These are phyloP conservation scores for Megathymus violae DNA, from an alignment of 1,140 invertebrate species.

Conservation along the genomic window DNA sequence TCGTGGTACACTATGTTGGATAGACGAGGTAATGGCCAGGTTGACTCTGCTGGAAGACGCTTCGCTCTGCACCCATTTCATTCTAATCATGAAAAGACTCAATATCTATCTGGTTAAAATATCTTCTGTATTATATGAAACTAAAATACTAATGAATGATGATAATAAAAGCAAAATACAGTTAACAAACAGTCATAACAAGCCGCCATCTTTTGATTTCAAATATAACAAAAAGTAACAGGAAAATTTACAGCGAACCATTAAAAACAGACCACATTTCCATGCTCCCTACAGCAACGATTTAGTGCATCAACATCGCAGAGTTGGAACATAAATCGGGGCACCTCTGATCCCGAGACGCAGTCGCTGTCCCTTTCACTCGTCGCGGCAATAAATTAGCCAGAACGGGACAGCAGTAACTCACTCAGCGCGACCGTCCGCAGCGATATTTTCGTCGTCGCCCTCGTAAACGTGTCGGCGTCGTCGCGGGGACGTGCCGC, in stretches of 20 bases:
- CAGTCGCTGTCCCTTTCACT: constrained; percentile 53
- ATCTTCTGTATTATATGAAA: too few species aligned
- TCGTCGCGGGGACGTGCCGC: constrained; percentile 47
- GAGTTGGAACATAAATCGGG: constrained; percentile 31
- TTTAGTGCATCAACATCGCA: constrained; percentile 6
- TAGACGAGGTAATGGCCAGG: too few species aligned
- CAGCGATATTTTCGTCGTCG: constrained; percentile 68
- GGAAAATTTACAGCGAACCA: constrained; percentile 5
- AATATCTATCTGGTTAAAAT: too few species aligned
- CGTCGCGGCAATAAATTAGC: constrained; percentile 61
- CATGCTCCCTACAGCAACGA: constrained; percentile 7
- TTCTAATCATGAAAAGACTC: too few species aligned
- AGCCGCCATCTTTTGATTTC: not conserved
- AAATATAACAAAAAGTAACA: constrained; percentile 6
- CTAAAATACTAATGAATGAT: too few species aligned
- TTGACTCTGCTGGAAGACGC: too few species aligned
- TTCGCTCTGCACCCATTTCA: too few species aligned
- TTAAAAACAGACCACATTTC: constrained; percentile 22
- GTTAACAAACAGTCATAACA: not conserved
- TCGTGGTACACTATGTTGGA: too few species aligned
- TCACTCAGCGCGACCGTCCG: constrained; percentile 58
- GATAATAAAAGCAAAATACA: too few species aligned
- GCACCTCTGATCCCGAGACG: constrained; percentile 36
- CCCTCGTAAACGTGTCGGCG: constrained; percentile 63
- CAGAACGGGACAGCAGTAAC: constrained; percentile 52